Conservation (phyloP, 2,113 vertebrate genomes). For the Zosterops japonicus region DNA sequence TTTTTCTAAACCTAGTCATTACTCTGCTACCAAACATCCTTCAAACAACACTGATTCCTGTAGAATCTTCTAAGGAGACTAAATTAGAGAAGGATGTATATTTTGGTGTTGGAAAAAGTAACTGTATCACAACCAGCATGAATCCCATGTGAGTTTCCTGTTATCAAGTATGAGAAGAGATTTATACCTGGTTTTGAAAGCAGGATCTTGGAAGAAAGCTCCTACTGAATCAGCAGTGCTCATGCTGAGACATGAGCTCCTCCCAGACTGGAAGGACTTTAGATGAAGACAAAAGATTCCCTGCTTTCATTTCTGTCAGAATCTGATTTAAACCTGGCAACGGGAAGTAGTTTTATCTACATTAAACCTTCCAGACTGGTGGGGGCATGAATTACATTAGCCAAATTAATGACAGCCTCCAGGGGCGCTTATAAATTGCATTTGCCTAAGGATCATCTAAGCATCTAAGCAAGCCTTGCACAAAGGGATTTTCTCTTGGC, state of each 20-base stretch:
- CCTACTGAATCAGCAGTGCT: neutral
- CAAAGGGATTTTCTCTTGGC: slow-evolving; percentile 3
- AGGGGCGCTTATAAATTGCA: slow-evolving; percentile 6
- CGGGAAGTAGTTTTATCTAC: neutral
- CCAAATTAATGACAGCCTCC: slow-evolving; percentile 24
- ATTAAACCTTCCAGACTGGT: neutral
- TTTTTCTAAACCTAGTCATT: neutral
- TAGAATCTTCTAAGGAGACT: neutral
- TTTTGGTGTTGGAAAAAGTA: neutral
- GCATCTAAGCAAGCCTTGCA: slow-evolving; percentile 10
- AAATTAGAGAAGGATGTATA: neutral
- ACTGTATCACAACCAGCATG: neutral
- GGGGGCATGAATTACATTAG: slow-evolving; percentile 9
- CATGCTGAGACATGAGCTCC: neutral
- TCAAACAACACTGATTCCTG: neutral
- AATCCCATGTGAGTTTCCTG: neutral
- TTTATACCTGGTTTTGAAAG: neutral
- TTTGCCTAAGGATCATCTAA: neutral
- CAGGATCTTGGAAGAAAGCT: neutral
- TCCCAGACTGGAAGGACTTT: neutral
- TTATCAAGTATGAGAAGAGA: neutral
- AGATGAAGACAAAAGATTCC: neutral
- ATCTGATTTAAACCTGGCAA: slow-evolving; percentile 19
- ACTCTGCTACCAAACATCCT: neutral
- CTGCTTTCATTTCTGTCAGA: neutral